Base-by-base conservation (phyloP, 2,888 invertebrate genomes). In the Corythucha ciliata region DNA sequence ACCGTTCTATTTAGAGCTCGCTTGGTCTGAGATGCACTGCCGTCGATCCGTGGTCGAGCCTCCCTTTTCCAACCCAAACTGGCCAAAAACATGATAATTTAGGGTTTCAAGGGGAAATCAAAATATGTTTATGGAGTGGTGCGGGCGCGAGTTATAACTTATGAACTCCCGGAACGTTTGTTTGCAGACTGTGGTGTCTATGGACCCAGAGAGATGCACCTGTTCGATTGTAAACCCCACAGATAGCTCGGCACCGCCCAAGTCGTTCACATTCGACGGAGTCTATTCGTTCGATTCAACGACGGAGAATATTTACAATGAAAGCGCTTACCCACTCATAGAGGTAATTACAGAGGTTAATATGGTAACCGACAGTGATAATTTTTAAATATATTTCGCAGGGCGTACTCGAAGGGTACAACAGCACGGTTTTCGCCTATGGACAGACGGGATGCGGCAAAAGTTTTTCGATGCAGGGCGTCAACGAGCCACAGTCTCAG, bases 401-500 rank as follows among this genome's bases (percentile, higher is more conserved):
- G 75, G 87, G 87, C 54, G 87, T 89, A 1, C 74, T 90, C 49
- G 90, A 91, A 64, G 91, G 91, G 1, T 91, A 91, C 72, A 92
- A 91, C 71, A 86, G 87, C 16, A 91, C 91, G 0, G 87, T 92
- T 47, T 91, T 92, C 68, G 91, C 91, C 0, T 92, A 92, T 65
- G 91, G 91, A 0, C 91, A 91, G 70, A 91, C 90, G 1, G 90
- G 91, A 0, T 88, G 89, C 66, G 91, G 91, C 0, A 92, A 91
- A 67, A 87, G 88, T 1, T 87, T 83, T 66, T 85, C 88, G 10
- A 92, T 92, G 90, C 87, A 88, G 66, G 90, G 86, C 7, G 68
- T 75, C 22, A 59, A 68, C 2, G 68, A 72, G 46, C 73, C 74
- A 1, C 60, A 66, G 1, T 58, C 68, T 8, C 63, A 63, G 48